Evolutionary conservation across 2,113 vertebrate species (phyloP), one percentile per base, ranked within the genome.

Genomic region (Poicephalus meyeri): DNA sequence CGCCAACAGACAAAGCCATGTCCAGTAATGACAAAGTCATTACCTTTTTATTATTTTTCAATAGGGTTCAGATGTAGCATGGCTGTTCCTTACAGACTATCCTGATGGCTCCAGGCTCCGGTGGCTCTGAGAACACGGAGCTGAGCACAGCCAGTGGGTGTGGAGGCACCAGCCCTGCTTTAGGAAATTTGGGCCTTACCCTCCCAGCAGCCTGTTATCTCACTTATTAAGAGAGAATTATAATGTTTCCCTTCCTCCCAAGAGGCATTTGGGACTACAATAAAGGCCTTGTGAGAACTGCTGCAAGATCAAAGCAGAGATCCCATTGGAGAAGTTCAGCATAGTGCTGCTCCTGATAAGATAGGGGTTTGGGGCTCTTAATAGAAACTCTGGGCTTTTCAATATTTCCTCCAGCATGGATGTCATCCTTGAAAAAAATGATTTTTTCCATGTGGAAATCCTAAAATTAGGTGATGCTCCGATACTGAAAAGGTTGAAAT

Each of bases 41-140:
- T 98, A 98, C 93, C 96, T 97, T 98, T 98, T 98, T 98, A 98
- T 98, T 96, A 98, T 97, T 98, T 98, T 98, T 98, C 98, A 97
- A 98, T 98, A 97, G 95, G 95, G 95, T 98, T 97, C 96, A 97
- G 97, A 95, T 97, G 91, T 96, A 96, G 95, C 35, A 11, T 94
- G 97, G 93, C 94, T 96, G 16, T 52, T 96, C 93, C 91, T 66
- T 26, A 41, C 69, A 52, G 50, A 76, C 93, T 73, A 91, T 69
- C 85, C 95, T 33, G 91, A 73, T 65, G 95, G 86, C 87, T 94
- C 35, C 1, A 0, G 29, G 80, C 90, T 91, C 37, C 29, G 4
- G 10, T 6, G 60, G 42, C 28, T 2, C 80, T 50, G 82, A 77
- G 72, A 86, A 69, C 56, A 25, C 8, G 77, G 74, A 73, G 70